A percentile compares a stretch with the other conserved stretches of the same genome.
Evolutionary conservation across 2,113 vertebrate species (phyloP).

Genomic region (Ptilorrhoa leucosticta): DNA sequence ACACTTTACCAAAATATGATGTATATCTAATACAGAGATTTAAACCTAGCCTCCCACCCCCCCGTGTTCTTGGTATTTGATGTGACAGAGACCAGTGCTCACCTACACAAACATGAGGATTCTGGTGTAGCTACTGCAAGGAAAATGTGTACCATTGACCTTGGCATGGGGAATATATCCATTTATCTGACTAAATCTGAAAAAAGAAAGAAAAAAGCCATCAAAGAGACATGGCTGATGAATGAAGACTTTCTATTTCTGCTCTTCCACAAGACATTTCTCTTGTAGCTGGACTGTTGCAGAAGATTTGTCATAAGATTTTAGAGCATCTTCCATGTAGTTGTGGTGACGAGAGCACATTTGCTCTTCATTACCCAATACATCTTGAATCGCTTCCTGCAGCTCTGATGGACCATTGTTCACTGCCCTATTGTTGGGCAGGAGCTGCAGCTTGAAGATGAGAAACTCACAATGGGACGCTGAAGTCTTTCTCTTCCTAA

Average conservation of each 20-base stretch:
- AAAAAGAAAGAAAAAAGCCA: neutral
- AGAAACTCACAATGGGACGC: constrained; percentile 36
- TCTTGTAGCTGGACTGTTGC: constrained; percentile 62
- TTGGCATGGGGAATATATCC: neutral
- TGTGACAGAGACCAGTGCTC: neutral
- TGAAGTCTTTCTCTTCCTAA: constrained; percentile 39
- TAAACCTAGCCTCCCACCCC: neutral
- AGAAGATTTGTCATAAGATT: constrained; percentile 53
- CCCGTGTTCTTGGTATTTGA: neutral
- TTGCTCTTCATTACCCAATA: constrained; percentile 54
- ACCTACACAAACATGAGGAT: neutral
- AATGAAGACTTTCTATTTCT: constrained; percentile 51
- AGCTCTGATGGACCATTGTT: constrained; percentile 64
- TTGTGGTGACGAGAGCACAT: constrained; percentile 37
- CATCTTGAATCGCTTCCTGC: constrained; percentile 55
- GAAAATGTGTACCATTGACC: neutral
- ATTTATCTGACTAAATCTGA: neutral
- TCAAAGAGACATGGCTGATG: constrained; percentile 10
- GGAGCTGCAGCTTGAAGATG: constrained; percentile 3
- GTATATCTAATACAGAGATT: neutral
- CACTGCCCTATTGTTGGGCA: constrained; percentile 13
- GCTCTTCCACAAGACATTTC: constrained; percentile 15
- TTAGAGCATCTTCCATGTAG: constrained; percentile 36
- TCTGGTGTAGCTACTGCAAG: neutral
- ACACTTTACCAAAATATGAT: neutral